A percentile compares a stretch with the other conserved stretches of the same genome.
Conservation (phyloP, 2,797 vertebrate genomes). For the Channa striata region DNA sequence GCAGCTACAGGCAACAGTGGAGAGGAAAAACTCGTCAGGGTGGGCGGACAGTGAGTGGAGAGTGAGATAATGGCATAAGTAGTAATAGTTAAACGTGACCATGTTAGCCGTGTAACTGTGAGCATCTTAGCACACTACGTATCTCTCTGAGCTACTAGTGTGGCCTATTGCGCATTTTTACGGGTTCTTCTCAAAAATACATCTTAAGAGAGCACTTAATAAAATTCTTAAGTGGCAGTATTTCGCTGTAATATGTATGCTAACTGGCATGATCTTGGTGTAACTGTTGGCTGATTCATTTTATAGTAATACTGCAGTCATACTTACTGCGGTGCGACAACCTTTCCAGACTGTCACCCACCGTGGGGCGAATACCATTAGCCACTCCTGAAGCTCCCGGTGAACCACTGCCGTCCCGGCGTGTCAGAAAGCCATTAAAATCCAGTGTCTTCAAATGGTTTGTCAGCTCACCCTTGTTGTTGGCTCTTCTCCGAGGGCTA, state of each 20-base stretch:
- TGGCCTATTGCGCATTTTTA: no score
- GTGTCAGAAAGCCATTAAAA: slow-evolving; percentile 78
- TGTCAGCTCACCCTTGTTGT: slow-evolving; percentile 64
- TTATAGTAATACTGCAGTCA: slow-evolving; percentile 14
- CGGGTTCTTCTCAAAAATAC: no score
- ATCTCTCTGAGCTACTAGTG: no score
- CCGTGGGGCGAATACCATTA: slow-evolving; percentile 51
- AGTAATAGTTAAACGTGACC: background rate
- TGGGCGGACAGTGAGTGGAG: no score
- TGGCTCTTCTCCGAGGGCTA: slow-evolving; percentile 70
- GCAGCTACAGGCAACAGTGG: no score
- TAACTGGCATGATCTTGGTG: background rate
- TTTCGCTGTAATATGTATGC: background rate
- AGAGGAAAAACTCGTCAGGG: no score
- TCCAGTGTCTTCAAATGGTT: slow-evolving; percentile 64
- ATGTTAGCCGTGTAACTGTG: background rate
- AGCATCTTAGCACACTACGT: background rate
- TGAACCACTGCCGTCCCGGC: slow-evolving; percentile 31
- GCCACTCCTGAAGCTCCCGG: slow-evolving; percentile 54
- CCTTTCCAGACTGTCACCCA: background rate
- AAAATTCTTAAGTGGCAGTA: no score
- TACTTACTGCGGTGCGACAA: background rate
- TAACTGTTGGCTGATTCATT: background rate
- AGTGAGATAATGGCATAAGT: no score
- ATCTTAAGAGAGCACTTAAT: no score